Evolutionary conservation across 2,797 vertebrate species (phyloP).

Genomic region (Apogon talboti): DNA sequence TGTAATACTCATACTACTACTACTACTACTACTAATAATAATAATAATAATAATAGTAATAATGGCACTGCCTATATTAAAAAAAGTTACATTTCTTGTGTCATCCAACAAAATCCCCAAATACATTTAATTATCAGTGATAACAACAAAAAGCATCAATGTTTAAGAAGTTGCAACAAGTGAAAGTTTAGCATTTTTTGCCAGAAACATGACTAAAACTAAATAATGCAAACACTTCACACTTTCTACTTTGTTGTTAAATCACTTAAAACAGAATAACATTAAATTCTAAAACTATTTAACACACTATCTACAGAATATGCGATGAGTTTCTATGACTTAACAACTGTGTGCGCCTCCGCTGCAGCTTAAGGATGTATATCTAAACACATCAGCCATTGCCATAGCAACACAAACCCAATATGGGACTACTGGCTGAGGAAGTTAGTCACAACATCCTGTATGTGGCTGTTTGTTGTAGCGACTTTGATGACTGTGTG

Average conservation of each 20-base stretch:
- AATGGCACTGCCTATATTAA: too few species aligned
- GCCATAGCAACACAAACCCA: slow-evolving; percentile 61
- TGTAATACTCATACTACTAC: too few species aligned
- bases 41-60: too few species aligned
- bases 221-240: too few species aligned
- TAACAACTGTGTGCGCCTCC: not conserved
- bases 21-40: too few species aligned
- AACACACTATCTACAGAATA: too few species aligned
- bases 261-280: too few species aligned
- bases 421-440: slow-evolving; percentile 36
- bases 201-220: not conserved
- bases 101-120: too few species aligned
- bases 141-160: not conserved
- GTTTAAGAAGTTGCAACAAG: not conserved
- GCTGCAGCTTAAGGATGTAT: slow-evolving; percentile 33
- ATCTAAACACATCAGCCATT: slow-evolving; percentile 44
- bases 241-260: too few species aligned
- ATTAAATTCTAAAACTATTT: too few species aligned
- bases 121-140: not conserved
- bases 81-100: too few species aligned
- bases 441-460: slow-evolving; percentile 53
- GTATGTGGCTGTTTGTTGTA: not conserved
- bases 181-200: not conserved
- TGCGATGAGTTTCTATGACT: too few species aligned
- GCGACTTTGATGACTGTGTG: not conserved